phyloP scores from a whole-genome alignment of 2,888 invertebrate species.

The Phrixothrix hirtus region DNA sequence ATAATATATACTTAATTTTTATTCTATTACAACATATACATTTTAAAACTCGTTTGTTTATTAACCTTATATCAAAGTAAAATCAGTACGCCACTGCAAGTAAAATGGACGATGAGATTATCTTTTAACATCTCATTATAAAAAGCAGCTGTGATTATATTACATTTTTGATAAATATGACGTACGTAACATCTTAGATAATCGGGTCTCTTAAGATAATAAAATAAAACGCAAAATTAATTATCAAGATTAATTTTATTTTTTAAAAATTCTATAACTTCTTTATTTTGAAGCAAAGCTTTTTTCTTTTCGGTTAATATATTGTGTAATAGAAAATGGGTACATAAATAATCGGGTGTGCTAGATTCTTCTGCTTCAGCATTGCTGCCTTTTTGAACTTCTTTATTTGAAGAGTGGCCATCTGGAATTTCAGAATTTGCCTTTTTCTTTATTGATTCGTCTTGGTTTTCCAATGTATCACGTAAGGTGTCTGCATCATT shows the following conservation, averaged over 20 bases:
- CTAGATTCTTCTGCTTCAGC: slow-evolving; percentile 6
- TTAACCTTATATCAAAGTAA: too few relatives aligned
- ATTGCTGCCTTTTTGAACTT: slow-evolving; percentile 22
- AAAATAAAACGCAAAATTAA: slow-evolving; percentile 10
- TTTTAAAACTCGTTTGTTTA: too few relatives aligned
- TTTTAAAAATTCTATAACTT: slow-evolving; percentile 38
- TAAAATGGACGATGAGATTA: too few relatives aligned
- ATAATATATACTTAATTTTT: too few relatives aligned
- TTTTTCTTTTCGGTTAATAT: slow-evolving; percentile 43
- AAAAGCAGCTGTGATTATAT: neutral
- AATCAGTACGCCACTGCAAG: too few relatives aligned
- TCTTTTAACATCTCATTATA: neutral
- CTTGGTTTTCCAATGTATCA: slow-evolving; percentile 8
- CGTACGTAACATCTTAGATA: neutral
- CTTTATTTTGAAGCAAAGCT: slow-evolving; percentile 38
- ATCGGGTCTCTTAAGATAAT: neutral
- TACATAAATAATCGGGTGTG: slow-evolving; percentile 29
- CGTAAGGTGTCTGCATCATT: slow-evolving; percentile 10
- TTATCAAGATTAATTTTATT: slow-evolving; percentile 34
- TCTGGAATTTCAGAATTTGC: slow-evolving; percentile 3
- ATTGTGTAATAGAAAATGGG: slow-evolving; percentile 39
- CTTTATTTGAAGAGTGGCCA: slow-evolving; percentile 1
- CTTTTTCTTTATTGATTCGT: slow-evolving; percentile 1
- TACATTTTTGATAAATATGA: neutral
- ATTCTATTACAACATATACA: too few relatives aligned